A percentile compares a stretch with the other conserved stretches of the same genome.
Evolutionary conservation across 2,113 vertebrate species (phyloP).

Genomic region (Myiozetetes cayanensis): DNA sequence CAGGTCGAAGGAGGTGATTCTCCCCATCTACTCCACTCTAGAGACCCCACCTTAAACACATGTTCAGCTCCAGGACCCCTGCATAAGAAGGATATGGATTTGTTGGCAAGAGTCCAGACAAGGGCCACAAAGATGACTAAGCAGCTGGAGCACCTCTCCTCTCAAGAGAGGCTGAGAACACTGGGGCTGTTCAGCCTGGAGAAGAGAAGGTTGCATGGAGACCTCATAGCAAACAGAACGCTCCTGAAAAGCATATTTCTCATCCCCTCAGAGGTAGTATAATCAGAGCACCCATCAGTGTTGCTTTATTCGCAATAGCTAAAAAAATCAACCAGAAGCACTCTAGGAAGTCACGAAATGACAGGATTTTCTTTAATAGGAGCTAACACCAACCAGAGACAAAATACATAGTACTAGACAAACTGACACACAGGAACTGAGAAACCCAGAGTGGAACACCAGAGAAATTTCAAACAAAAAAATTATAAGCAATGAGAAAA

Average conservation of each 20-base stretch:
- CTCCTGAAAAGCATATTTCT: not conserved
- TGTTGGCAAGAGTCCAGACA: not conserved
- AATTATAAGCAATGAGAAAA: not conserved
- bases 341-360: not conserved
- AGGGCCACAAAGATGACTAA: not conserved
- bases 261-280: not conserved
- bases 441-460: not conserved
- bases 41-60: not conserved
- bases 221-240: not conserved
- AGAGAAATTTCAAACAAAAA: not conserved
- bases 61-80: not conserved
- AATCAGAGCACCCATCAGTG: not conserved
- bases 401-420: not conserved
- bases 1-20: not conserved
- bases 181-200: not conserved
- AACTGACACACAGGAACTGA: not conserved
- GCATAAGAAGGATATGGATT: too few species aligned
- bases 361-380: not conserved
- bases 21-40: not conserved
- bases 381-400: not conserved
- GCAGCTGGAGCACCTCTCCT: not conserved
- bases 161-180: not conserved
- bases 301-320: not conserved
- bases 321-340: not conserved
- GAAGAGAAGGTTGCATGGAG: not conserved